Percentiles rank a stretch among this genome's conserved stretches.
Evolutionary conservation across 2,797 vertebrate genomes (phyloP).

Genomic region (Rhynchotus rufescens): DNA sequence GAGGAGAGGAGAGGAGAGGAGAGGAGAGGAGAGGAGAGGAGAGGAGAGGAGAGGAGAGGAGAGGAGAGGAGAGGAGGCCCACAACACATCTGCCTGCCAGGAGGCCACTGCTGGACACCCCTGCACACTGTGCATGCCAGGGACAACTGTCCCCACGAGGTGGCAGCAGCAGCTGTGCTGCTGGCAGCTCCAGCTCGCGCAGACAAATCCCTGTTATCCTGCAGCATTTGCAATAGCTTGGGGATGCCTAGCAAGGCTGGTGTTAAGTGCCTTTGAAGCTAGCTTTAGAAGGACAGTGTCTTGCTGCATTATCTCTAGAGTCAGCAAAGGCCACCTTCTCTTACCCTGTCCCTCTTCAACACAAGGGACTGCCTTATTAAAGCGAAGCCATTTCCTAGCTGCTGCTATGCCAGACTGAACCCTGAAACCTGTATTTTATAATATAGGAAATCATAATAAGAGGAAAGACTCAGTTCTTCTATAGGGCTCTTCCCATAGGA

Average conservation of each 20-base stretch:
- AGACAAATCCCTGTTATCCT: neutral
- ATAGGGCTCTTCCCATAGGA: neutral
- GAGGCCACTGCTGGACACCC: neutral
- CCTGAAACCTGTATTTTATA: neutral
- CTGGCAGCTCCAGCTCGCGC: neutral
- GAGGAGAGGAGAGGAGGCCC: too few relatives aligned
- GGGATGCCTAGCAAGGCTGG: neutral
- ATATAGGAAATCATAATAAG: neutral
- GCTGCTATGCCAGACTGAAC: neutral
- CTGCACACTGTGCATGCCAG: too few relatives aligned
- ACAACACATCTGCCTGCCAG: too few relatives aligned
- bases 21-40: too few relatives aligned
- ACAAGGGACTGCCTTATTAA: neutral
- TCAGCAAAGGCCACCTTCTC: neutral
- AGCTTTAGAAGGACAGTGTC: neutral
- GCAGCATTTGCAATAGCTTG: neutral
- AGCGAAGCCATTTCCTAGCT: neutral
- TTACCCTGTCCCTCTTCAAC: neutral
- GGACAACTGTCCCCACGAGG: neutral
- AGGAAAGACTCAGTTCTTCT: neutral
- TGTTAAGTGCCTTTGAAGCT: neutral
- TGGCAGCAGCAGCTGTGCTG: neutral
- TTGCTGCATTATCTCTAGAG: neutral
- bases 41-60: too few relatives aligned
- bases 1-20: too few relatives aligned